Base-by-base conservation (phyloP, 2,797 vertebrate species). In the Scyliorhinus canicula region DNA sequence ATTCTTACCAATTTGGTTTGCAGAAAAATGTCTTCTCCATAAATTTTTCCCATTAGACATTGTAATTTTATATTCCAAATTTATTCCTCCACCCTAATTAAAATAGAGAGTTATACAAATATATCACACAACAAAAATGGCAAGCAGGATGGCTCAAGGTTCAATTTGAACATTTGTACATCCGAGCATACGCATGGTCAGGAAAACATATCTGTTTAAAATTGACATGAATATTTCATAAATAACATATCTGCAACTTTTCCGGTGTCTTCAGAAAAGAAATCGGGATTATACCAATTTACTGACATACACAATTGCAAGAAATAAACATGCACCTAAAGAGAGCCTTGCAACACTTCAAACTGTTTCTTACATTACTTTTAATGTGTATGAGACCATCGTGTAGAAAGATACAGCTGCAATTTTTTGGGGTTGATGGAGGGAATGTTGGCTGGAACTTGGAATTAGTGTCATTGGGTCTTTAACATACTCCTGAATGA, bases 71-170 rank as follows among this genome's bases (percentile, higher is more conserved):
- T 94, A 94, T 52, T 94, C 93, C 63, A 94, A n/a, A 52, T 26
- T 31, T 94, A 94, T 94, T 94, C 65, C 93, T 52, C 93, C 93
- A 69, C 93, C 93, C 93, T 94, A 94, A 55, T 69, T 94, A 94
- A 71, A 74, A 71, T 26, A 67, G 14, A 74, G 44, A 19, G 85
- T 88, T 57, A 50, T 35, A 91, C 16, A n/a, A 88, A 12, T 35
- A 57, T 35, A 26, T n/a, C 63, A 91, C 21, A 24, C 0, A 93
- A 71, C 44, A 55, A 94, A 63, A 67, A 67, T 26, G 19, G 26
- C 19, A 44, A n/a, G 21, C 60, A 93, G 35, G 31, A 47, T 91
- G 52, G 31, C 31, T 91, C 31, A 91, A 93, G 35, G 24, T 69
- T 93, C 0, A 11, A 44, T 44, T 40, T 40, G 63, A 26, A 47